Percentiles rank a stretch among this genome's conserved stretches.
These are phyloP conservation scores for Strigamia crassipes DNA, from an alignment of 2,888 invertebrate species.

Conservation along the genomic window DNA sequence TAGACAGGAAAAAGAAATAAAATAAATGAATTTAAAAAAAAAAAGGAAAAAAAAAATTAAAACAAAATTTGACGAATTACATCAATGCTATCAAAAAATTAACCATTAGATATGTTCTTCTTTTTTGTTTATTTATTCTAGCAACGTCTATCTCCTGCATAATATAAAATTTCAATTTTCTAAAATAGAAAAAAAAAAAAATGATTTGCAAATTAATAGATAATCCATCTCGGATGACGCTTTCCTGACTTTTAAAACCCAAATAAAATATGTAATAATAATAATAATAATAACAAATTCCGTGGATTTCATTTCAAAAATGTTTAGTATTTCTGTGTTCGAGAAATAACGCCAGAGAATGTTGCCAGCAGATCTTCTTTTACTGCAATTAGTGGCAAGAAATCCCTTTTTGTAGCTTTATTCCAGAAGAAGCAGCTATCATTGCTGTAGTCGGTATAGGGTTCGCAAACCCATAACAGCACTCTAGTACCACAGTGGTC, in stretches of 20 bases:
- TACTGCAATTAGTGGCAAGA: constrained; percentile 12
- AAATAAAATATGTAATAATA: constrained; percentile 4
- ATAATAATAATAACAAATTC: neutral
- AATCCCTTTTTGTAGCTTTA: constrained; percentile 42
- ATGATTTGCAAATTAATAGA: neutral
- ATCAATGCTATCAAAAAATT: constrained; percentile 24
- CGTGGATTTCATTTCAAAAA: constrained; percentile 20
- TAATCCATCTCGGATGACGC: constrained; percentile 3
- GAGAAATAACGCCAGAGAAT: constrained; percentile 31
- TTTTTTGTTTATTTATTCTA: neutral
- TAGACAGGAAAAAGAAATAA: neutral
- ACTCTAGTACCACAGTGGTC: constrained; percentile 39
- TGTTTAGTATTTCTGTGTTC: constrained; percentile 24
- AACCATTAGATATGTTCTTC: constrained; percentile 31
- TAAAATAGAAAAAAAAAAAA: neutral
- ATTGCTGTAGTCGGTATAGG: constrained; percentile 31
- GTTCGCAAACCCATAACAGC: constrained; percentile 19
- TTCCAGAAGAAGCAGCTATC: constrained; percentile 42
- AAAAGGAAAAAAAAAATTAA: neutral
- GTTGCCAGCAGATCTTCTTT: constrained; percentile 37
- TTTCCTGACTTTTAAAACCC: constrained; percentile 33
- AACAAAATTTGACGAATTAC: constrained; percentile 27
- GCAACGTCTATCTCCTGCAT: constrained; percentile 29
- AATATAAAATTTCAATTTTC: constrained; percentile 33
- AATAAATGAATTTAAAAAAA: neutral